Evolutionary conservation across 1,140 invertebrate genomes (phyloP).

Genomic region (Telenomus remus): DNA sequence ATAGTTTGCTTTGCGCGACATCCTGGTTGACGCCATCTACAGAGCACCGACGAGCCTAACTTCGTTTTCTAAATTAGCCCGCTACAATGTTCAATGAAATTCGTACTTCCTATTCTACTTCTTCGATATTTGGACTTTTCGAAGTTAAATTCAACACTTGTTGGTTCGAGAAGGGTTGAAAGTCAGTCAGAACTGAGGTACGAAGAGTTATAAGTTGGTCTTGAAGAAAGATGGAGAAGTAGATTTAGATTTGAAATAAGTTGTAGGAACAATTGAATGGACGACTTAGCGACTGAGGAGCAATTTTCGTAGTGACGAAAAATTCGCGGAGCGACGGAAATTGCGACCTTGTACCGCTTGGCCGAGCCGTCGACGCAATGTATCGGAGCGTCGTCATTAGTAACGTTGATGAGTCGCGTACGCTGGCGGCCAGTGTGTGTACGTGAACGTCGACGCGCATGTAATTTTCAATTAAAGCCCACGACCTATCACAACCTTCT

Average conservation of each 20-base stretch:
- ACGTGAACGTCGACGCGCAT: constrained; percentile 46
- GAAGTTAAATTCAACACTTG: too few species aligned
- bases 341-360: constrained; percentile 43
- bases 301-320: constrained; percentile 6
- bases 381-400: constrained; percentile 49
- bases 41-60: constrained; percentile 10
- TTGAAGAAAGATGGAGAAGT: too few species aligned
- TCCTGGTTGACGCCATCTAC: constrained; percentile 20
- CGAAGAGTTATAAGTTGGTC: too few species aligned
- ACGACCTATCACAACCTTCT: constrained; percentile 60
- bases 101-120: not conserved
- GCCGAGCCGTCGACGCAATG: constrained; percentile 22
- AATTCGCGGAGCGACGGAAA: constrained; percentile 32
- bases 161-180: too few species aligned
- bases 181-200: too few species aligned
- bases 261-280: not conserved
- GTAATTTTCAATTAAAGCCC: constrained; percentile 62
- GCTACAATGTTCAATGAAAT: constrained; percentile 11
- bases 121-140: too few species aligned
- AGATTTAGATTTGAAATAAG: not conserved
- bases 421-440: constrained; percentile 37
- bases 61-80: constrained; percentile 12
- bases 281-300: not conserved
- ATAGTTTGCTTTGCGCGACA: constrained; percentile 13
- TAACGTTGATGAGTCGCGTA: constrained; percentile 47